Percentiles rank a stretch among this genome's conserved stretches.
Conservation (phyloP, 37 sponge, comb jelly and placozoan species). For the Aplysina aerophoba region DNA sequence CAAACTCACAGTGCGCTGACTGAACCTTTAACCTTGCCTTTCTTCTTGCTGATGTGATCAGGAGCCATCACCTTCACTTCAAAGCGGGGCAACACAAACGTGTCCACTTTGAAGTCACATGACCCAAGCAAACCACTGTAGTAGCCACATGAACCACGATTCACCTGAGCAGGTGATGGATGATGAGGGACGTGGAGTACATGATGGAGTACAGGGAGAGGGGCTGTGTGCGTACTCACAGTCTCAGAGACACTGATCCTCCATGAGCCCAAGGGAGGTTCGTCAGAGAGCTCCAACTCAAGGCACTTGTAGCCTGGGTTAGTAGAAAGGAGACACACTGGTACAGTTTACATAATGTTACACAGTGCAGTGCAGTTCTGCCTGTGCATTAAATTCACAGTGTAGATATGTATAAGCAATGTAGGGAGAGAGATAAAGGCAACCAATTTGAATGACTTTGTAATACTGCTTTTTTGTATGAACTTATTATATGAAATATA, state of each 20-base stretch:
- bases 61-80: conserved; percentile 54
- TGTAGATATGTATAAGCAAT: too few species aligned
- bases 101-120: conserved; percentile 3
- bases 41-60: conserved; percentile 29
- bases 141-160: conserved; percentile 23
- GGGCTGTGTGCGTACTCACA: conserved; percentile 6
- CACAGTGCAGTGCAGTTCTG: too few species aligned
- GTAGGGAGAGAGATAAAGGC: background rate
- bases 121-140: conserved; percentile 1
- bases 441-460: background rate
- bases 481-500: too few species aligned
- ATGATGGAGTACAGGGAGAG: background rate
- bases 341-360: background rate
- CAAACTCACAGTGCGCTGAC: conserved; percentile 39
- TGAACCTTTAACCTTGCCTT: conserved; percentile 22
- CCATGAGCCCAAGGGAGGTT: conserved; percentile 58
- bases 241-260: conserved; percentile 30
- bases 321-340: background rate
- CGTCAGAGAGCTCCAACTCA: conserved; percentile 54
- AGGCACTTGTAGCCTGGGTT: conserved; percentile 31
- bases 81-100: conserved; percentile 55
- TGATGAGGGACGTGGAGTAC: too few species aligned
- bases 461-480: too few species aligned
- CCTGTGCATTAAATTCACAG: too few species aligned
- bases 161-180: background rate